Evolutionary conservation across 2,888 invertebrate genomes (phyloP).

Genomic region (Amaurobius ferox): DNA sequence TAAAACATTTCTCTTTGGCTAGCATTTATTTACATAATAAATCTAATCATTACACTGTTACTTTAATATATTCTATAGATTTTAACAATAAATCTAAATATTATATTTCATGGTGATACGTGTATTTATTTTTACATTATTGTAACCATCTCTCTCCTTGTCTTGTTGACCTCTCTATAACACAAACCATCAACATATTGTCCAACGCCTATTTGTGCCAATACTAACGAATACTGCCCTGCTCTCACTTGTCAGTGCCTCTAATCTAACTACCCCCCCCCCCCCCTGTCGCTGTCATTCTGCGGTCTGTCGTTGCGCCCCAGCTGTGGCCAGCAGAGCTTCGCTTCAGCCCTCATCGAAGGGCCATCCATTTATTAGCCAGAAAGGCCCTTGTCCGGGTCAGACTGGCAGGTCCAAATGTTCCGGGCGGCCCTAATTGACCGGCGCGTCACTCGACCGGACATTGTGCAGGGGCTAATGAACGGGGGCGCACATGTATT

Average conservation of each 20-base stretch:
- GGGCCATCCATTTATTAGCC: background rate
- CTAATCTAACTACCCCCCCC: background rate
- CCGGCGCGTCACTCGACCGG: background rate
- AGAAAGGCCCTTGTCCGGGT: background rate
- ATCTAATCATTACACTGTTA: no score
- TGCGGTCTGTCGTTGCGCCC: background rate
- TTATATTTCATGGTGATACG: no score
- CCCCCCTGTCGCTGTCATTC: background rate
- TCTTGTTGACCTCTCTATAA: no score
- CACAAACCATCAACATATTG: no score
- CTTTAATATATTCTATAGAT: no score
- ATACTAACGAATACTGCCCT: no score
- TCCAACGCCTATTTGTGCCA: no score
- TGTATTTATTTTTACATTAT: no score
- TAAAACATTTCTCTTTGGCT: no score
- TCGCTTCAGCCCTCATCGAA: background rate
- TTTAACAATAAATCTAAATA: no score
- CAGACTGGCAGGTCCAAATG: background rate
- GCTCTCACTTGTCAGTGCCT: background rate
- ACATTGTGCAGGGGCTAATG: background rate
- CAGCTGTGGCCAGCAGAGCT: background rate
- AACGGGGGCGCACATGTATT: background rate
- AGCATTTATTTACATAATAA: no score
- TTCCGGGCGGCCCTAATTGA: background rate
- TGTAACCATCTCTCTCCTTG: no score